These are phyloP conservation scores for Pogonomyrmex californicus DNA, from an alignment of 1,140 invertebrate species.

Conservation along the genomic window DNA sequence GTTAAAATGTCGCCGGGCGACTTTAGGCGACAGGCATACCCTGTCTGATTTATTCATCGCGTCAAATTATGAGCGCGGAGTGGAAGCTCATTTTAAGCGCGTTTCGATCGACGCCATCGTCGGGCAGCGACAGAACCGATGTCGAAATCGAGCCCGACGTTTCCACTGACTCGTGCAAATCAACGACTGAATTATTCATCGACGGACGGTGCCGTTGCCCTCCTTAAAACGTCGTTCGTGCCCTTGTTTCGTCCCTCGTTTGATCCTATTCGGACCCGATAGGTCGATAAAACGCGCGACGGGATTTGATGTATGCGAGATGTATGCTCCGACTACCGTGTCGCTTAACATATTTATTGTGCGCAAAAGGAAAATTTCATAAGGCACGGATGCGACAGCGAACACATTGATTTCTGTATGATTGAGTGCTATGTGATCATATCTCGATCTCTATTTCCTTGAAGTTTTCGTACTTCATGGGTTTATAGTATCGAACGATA, in stretches of 20 bases:
- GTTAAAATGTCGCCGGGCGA: background rate
- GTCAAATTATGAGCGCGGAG: slow-evolving; percentile 28
- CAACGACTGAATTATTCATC: slow-evolving; percentile 79
- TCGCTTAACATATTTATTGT: slow-evolving; percentile 16
- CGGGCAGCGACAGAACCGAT: slow-evolving; percentile 47
- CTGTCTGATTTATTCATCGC: slow-evolving; percentile 66
- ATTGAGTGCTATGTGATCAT: background rate
- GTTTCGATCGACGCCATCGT: slow-evolving; percentile 25
- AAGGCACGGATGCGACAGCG: background rate
- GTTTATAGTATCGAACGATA: background rate
- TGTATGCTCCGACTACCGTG: background rate
- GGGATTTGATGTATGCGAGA: background rate
- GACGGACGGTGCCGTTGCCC: slow-evolving; percentile 38
- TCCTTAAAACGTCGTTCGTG: slow-evolving; percentile 21
- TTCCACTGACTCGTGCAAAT: slow-evolving; percentile 75
- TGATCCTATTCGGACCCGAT: slow-evolving; percentile 1
- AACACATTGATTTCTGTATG: background rate
- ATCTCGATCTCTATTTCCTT: background rate
- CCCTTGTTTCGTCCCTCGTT: slow-evolving; percentile 53
- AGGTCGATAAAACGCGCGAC: background rate
- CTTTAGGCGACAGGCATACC: slow-evolving; percentile 23
- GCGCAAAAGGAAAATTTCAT: slow-evolving; percentile 2
- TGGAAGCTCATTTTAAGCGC: slow-evolving; percentile 42
- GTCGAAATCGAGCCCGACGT: slow-evolving; percentile 72
- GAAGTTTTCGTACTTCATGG: background rate